Evolutionary conservation across 2,113 vertebrate species (phyloP).

Genomic region (Hemibagrus wyckioides): DNA sequence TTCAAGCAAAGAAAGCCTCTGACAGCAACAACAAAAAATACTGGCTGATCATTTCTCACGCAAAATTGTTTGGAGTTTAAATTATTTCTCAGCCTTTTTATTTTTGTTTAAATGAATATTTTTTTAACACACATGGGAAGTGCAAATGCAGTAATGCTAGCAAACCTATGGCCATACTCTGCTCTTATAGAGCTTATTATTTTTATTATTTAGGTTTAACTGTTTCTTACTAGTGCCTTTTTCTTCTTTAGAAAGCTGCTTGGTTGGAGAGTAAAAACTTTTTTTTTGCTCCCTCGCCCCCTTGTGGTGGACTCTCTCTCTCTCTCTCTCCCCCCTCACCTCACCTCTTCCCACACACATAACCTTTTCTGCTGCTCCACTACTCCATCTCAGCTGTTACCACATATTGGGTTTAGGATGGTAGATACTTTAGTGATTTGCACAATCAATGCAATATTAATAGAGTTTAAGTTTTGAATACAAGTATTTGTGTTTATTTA

Average conservation of each 20-base stretch:
- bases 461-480: conserved; percentile 69
- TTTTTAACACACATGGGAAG: conserved; percentile 70
- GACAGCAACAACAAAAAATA: conserved; percentile 64
- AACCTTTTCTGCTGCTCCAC: conserved; percentile 49
- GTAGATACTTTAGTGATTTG: conserved; percentile 82
- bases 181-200: conserved; percentile 90
- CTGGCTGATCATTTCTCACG: not conserved
- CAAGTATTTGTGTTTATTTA: conserved; percentile 81
- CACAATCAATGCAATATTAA: conserved; percentile 98
- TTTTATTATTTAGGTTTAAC: conserved; percentile 76
- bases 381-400: conserved; percentile 78
- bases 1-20: conserved; percentile 97
- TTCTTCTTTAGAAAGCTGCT: conserved; percentile 81
- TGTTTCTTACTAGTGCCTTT: conserved; percentile 97
- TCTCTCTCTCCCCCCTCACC: conserved; percentile 15
- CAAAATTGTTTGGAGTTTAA: conserved; percentile 22
- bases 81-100: conserved; percentile 43
- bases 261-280: conserved; percentile 71
- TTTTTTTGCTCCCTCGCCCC: conserved; percentile 55
- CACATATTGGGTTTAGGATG: conserved; percentile 63
- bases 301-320: conserved; percentile 60
- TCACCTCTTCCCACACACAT: conserved; percentile 3
- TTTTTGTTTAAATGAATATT: conserved; percentile 67
- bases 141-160: conserved; percentile 37
- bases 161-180: conserved; percentile 66